These are phyloP conservation scores for Xanthia togata DNA, from an alignment of 2,888 invertebrate species.

Conservation along the genomic window DNA sequence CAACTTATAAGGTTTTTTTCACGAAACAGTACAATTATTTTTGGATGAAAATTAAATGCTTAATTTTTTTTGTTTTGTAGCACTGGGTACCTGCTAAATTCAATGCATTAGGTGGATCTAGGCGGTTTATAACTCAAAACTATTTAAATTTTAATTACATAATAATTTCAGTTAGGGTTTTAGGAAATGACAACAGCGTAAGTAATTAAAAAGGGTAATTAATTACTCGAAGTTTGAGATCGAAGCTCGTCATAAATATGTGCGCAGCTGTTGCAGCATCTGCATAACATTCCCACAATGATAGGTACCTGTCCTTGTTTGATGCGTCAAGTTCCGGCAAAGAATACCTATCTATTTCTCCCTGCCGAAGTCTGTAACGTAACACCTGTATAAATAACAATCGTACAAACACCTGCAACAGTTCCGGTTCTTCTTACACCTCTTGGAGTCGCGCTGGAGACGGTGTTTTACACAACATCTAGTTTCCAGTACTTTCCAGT, in stretches of 20 bases:
- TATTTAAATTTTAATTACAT: background rate
- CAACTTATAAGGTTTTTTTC: constrained; percentile 12
- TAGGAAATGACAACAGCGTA: background rate
- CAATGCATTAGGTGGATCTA: background rate
- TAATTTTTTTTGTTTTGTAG: background rate
- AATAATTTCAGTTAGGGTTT: background rate
- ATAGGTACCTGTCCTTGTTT: background rate
- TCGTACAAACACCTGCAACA: background rate
- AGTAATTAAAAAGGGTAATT: background rate
- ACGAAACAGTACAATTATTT: background rate
- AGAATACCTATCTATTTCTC: constrained; percentile 2
- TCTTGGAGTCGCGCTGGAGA: background rate
- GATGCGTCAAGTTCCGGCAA: background rate
- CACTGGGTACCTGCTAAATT: too few species aligned
- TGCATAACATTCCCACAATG: background rate
- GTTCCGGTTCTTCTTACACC: background rate
- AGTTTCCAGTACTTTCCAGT: too few species aligned
- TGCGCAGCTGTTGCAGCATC: background rate
- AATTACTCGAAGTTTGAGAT: background rate
- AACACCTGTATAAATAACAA: constrained; percentile 14
- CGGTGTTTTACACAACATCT: background rate
- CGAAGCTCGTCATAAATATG: background rate
- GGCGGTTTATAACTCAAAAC: background rate
- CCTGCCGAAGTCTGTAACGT: background rate
- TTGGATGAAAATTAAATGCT: background rate